Percentiles rank a stretch among this genome's conserved stretches.
Conservation (phyloP, 2,888 invertebrate genomes). For the Chironomus tentans region DNA sequence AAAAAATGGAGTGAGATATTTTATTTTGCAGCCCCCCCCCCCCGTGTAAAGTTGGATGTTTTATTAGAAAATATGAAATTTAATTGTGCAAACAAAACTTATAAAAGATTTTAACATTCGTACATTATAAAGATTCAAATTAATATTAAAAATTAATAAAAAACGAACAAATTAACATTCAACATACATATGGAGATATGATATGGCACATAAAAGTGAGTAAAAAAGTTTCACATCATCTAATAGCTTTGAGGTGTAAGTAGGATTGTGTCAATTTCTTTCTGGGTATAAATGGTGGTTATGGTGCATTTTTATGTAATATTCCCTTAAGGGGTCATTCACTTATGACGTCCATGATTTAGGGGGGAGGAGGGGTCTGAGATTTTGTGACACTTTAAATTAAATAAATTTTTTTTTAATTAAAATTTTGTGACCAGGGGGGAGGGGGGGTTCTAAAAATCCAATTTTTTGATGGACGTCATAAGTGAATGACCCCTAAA, state of each 20-base stretch:
- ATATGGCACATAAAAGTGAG: background rate
- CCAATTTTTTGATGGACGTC: no score
- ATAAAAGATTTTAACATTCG: background rate
- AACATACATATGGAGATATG: background rate
- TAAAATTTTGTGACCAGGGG: no score
- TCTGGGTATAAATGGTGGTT: no score
- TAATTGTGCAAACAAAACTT: conserved; percentile 21
- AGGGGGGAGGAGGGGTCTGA: no score
- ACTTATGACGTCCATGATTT: no score
- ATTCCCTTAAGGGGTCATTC: no score
- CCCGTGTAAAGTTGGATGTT: background rate
- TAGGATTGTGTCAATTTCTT: background rate
- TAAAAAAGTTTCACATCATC: background rate
- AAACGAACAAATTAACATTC: conserved; percentile 18
- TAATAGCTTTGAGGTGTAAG: background rate
- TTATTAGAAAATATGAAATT: background rate
- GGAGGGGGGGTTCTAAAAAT: no score
- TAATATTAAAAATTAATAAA: conserved; percentile 27
- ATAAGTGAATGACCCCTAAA: no score
- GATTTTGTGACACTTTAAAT: no score
- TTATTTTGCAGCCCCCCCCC: background rate
- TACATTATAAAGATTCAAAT: conserved; percentile 19
- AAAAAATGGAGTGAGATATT: background rate
- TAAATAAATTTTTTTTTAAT: no score
- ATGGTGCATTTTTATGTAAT: no score